These are phyloP conservation scores for Lycorma delicatula DNA, from an alignment of 1,140 invertebrate genomes.

Conservation along the genomic window DNA sequence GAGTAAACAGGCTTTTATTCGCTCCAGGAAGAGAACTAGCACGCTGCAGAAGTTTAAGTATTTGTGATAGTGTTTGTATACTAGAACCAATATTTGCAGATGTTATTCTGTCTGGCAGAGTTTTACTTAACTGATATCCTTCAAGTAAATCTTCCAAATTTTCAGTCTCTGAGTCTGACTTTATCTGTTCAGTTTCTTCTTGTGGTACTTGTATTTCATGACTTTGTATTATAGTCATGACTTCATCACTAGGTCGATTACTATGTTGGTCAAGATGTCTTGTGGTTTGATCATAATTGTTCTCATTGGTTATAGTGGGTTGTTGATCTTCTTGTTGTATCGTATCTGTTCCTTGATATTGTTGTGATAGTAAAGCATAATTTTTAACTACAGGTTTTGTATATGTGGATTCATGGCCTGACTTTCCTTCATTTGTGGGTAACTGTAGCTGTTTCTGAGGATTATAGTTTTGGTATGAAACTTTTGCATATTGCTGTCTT, in stretches of 20 bases:
- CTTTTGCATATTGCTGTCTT: too few species aligned
- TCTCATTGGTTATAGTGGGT: not conserved
- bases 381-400: too few species aligned
- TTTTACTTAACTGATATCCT: conserved; percentile 60
- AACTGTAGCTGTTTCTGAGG: too few species aligned
- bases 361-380: too few species aligned
- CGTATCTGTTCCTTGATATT: not conserved
- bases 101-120: conserved; percentile 60
- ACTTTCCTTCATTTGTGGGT: too few species aligned
- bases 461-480: too few species aligned
- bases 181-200: not conserved
- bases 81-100: conserved; percentile 67
- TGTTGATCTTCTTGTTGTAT: not conserved
- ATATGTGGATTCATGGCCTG: too few species aligned
- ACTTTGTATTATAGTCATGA: conserved; percentile 20
- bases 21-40: conserved; percentile 18
- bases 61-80: conserved; percentile 62
- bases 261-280: not conserved
- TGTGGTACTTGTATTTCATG: conserved; percentile 19
- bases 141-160: conserved; percentile 43
- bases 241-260: not conserved
- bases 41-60: conserved; percentile 35
- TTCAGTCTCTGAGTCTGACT: not conserved
- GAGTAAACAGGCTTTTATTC: not conserved
- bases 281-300: not conserved